Evolutionary conservation across 64 coral and sea anemone genomes (phyloP).

Genomic region (Stylophora pistillata): DNA sequence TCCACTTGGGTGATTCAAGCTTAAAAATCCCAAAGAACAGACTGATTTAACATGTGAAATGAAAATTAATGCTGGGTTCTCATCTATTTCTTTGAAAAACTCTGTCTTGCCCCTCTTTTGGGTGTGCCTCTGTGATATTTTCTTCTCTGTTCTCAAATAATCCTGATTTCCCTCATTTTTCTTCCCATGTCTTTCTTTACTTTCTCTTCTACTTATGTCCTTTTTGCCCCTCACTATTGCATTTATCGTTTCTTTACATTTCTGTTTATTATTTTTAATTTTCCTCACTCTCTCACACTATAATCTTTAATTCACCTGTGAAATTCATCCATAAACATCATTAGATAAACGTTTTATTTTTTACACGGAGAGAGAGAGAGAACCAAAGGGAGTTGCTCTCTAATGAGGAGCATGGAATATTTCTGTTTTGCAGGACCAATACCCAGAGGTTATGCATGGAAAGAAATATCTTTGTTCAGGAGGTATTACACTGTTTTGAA

Average conservation of each 20-base stretch:
- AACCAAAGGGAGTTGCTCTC: not conserved
- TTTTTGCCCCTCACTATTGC: not conserved
- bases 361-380: no score
- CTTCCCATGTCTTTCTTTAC: not conserved
- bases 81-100: no score
- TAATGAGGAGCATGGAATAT: not conserved
- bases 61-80: no score
- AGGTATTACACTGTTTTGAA: conserved; percentile 31
- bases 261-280: not conserved
- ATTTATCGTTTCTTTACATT: not conserved
- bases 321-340: not conserved
- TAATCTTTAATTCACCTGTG: not conserved
- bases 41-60: no score
- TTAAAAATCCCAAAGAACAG: no score
- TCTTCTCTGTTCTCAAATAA: not conserved
- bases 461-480: conserved; percentile 93
- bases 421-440: conserved; percentile 66
- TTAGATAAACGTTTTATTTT: no score
- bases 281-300: not conserved
- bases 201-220: not conserved
- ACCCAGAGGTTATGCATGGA: conserved; percentile 88
- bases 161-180: not conserved
- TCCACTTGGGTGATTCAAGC: no score
- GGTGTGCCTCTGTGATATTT: no score
- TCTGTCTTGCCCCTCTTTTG: no score